Base-by-base conservation (phyloP, 1,140 invertebrate species). In the Pygmarrhopalites habei region DNA sequence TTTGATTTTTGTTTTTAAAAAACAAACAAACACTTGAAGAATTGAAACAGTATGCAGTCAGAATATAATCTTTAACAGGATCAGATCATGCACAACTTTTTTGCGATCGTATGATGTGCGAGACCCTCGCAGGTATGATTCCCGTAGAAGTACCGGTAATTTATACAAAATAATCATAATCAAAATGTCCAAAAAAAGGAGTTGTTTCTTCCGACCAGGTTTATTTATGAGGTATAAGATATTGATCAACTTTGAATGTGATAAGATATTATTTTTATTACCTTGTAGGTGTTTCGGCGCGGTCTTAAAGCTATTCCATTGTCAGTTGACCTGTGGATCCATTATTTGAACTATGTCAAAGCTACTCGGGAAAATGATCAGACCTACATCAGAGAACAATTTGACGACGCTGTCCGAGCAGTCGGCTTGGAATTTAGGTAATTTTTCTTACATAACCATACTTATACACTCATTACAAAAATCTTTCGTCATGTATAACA, bases 271-370 rank as follows among this genome's bases (percentile, higher is more conserved):
- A 62, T 64, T 64, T 65, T 65, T 43, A 60, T 58, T 35, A 35
- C 15, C 74, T 75, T 71, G n/a, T 83, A 98, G 93, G 92, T 97
- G 30, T 96, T 95, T 84, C 91, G 95, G 79, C 85, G 88, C 75
- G 95, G 95, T 59, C 80, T 96, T 67, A 88, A 90, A 79, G 90
- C 92, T n/a, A 95, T 98, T 74, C 91, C 94, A 19, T 79, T 98
- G 61, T 95, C 92, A 72, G 92, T 97, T 65, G 95, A 98, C 78
- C 81, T 98, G 35, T 98, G 95, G 95, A 86, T 97, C 66, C 92
- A 96, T 80, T 98, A 95, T 80, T 82, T 98, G 71, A 90, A 88
- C 76, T 89, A 92, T 76, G 85, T 89, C 72, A 92, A 90, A 74
- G 74, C 82, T 19, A 81, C 86, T 49, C 82, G 85, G 71, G 80